Percentiles rank a stretch among this genome's conserved stretches.
phyloP scores from a whole-genome alignment of 2,113 vertebrate species.

The Petrocephalus zakoni region DNA sequence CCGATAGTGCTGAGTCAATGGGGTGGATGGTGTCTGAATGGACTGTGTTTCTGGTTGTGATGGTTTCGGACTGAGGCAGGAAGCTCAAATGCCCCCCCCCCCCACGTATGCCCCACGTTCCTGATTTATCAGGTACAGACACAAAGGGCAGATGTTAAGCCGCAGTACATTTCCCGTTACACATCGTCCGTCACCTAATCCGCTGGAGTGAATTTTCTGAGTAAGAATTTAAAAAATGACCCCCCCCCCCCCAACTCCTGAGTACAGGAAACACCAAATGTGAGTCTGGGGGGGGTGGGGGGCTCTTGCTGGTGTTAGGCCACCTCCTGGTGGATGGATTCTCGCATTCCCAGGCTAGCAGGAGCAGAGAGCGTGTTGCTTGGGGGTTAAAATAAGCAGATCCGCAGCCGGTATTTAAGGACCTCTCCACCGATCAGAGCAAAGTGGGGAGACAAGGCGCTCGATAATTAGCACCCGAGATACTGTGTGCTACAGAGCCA shows the following conservation, averaged over 20 bases:
- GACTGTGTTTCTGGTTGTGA: constrained; percentile 45
- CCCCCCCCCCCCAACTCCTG: constrained; percentile 22
- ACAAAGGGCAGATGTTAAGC: constrained; percentile 29
- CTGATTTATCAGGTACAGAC: constrained; percentile 50
- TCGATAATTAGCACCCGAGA: not conserved
- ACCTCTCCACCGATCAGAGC: not conserved
- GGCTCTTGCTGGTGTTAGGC: constrained; percentile 42
- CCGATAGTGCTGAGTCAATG: constrained; percentile 56
- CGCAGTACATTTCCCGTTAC: constrained; percentile 27
- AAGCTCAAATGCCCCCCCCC: constrained; percentile 45
- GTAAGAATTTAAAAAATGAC: constrained; percentile 13
- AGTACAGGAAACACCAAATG: constrained; percentile 26
- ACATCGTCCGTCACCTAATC: constrained; percentile 40
- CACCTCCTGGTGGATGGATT: constrained; percentile 60
- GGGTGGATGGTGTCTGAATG: constrained; percentile 39
- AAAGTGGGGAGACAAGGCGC: not conserved
- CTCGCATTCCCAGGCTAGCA: constrained; percentile 37
- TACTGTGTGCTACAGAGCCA: not conserved
- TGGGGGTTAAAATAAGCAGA: constrained; percentile 19
- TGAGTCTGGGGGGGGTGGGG: constrained; percentile 15
- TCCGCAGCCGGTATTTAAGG: not conserved
- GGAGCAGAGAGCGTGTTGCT: constrained; percentile 48
- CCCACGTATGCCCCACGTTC: constrained; percentile 41
- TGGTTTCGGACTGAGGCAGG: constrained; percentile 3
- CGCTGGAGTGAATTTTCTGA: constrained; percentile 18